A percentile compares a stretch with the other conserved stretches of the same genome.
Evolutionary conservation across 2,113 vertebrate species (phyloP).

Genomic region (Phylloscopus trochilus): DNA sequence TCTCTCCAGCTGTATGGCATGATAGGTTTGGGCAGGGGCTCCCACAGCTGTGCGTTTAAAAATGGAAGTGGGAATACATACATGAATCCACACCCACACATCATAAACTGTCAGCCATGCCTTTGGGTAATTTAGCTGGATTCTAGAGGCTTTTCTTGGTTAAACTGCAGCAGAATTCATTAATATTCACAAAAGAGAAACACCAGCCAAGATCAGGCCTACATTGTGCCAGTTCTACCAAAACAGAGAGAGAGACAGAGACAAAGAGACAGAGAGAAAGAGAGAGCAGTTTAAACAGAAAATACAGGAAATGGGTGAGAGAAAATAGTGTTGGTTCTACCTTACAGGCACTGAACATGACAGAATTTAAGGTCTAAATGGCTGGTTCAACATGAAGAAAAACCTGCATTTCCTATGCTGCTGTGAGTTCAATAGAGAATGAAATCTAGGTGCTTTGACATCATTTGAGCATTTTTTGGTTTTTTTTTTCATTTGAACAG

Average conservation of each 20-base stretch:
- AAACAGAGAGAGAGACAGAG: neutral
- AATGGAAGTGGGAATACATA: neutral
- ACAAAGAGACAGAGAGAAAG: fast-evolving
- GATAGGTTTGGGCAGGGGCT: neutral
- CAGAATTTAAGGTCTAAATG: neutral
- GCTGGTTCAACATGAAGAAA: neutral
- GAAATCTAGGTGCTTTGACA: neutral
- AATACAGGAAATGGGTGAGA: neutral
- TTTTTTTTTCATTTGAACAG: neutral
- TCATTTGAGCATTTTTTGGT: neutral
- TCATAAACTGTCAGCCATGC: neutral
- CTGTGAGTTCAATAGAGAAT: neutral
- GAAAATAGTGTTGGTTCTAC: neutral
- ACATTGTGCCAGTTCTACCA: neutral
- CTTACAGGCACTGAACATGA: neutral
- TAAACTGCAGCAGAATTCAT: neutral
- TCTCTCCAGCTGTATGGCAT: neutral
- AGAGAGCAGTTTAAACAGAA: neutral
- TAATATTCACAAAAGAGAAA: neutral
- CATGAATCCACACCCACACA: neutral
- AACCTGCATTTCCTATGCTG: neutral
- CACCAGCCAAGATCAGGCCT: neutral
- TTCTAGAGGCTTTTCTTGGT: neutral
- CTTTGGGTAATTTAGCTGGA: neutral
- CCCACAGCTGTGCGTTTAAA: neutral